Conservation (phyloP, 2,888 invertebrate genomes). For the Standfussiana lucernea region DNA sequence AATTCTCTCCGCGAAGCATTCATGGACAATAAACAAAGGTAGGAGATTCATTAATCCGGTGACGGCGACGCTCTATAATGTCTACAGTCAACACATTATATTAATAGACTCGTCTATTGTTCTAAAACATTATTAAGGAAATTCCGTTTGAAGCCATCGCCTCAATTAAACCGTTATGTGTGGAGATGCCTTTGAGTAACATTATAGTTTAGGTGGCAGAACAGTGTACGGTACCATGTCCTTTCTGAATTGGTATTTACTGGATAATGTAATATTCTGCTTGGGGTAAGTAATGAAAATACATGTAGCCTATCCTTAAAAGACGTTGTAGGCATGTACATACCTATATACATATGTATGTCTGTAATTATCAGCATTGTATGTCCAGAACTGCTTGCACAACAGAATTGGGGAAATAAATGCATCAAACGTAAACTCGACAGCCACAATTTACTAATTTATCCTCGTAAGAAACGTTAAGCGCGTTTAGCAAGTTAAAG, state of each 20-base stretch:
- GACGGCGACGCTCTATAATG: slow-evolving; percentile 61
- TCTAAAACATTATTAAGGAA: slow-evolving; percentile 64
- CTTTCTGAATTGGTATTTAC: slow-evolving; percentile 3
- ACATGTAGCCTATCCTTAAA: too few species aligned
- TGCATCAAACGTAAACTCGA: neutral
- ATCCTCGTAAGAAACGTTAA: slow-evolving; percentile 42
- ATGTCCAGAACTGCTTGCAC: neutral
- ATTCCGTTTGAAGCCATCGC: slow-evolving; percentile 58
- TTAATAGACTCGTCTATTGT: slow-evolving; percentile 62
- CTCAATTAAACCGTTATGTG: slow-evolving; percentile 57
- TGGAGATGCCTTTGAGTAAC: slow-evolving; percentile 41
- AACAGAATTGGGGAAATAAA: neutral
- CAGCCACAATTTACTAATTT: neutral
- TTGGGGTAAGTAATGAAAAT: neutral
- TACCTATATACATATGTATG: too few species aligned
- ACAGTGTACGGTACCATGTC: neutral
- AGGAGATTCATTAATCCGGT: slow-evolving; percentile 68
- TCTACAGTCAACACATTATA: slow-evolving; percentile 59
- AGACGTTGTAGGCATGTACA: neutral
- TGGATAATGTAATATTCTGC: slow-evolving; percentile 18
- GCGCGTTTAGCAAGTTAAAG: slow-evolving; percentile 60
- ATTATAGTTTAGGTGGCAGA: slow-evolving; percentile 45
- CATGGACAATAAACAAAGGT: slow-evolving; percentile 70
- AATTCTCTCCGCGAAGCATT: slow-evolving; percentile 64
- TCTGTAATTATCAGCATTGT: neutral